Evolutionary conservation across 2,113 vertebrate species (phyloP).

Genomic region (Diphyllodes magnificus): DNA sequence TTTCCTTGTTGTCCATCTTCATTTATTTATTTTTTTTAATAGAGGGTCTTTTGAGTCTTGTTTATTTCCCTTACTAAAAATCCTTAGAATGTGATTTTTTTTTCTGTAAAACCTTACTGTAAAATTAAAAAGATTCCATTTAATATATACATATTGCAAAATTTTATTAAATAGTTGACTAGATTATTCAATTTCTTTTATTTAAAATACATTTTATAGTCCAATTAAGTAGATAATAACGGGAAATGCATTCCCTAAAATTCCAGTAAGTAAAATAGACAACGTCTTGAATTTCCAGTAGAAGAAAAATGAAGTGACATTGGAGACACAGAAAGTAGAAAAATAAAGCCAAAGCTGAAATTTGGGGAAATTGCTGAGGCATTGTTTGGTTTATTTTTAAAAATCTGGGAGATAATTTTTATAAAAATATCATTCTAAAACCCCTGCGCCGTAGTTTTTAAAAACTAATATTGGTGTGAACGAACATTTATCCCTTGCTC

Average conservation of each 20-base stretch:
- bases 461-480: neutral
- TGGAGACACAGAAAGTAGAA: neutral
- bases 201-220: neutral
- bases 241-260: neutral
- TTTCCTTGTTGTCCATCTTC: neutral
- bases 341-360: slow-evolving; percentile 25
- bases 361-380: slow-evolving; percentile 31
- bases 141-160: neutral
- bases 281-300: slow-evolving; percentile 9
- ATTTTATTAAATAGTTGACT: neutral
- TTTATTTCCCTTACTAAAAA: neutral
- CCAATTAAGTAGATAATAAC: neutral
- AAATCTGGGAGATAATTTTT: slow-evolving; percentile 19
- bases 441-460: neutral
- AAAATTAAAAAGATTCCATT: neutral
- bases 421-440: slow-evolving; percentile 10
- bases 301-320: neutral
- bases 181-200: neutral
- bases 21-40: neutral
- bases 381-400: slow-evolving; percentile 51
- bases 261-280: neutral
- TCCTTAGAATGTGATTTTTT: neutral
- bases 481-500: neutral
- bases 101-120: neutral
- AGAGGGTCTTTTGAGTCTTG: neutral